Percentiles rank a stretch among this genome's conserved stretches.
phyloP scores from a whole-genome alignment of 2,797 vertebrate genomes.

The Yasuhikotakia modesta region DNA sequence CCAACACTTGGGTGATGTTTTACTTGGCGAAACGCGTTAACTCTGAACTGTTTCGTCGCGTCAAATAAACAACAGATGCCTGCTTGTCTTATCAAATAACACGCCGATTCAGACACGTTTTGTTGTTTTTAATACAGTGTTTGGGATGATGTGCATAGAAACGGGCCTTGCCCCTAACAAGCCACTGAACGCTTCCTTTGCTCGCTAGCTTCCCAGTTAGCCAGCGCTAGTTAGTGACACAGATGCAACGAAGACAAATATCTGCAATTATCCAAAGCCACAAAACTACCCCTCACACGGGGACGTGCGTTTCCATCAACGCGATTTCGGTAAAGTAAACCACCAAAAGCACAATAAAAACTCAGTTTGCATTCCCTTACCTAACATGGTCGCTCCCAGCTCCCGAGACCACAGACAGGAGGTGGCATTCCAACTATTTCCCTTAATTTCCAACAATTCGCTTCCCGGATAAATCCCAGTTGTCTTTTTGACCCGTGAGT shows the following conservation, averaged over 20 bases:
- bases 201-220: slow-evolving; percentile 54
- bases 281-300: slow-evolving; percentile 1
- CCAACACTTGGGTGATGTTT: too few species aligned
- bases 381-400: slow-evolving; percentile 87
- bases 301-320: background rate
- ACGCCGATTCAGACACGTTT: background rate
- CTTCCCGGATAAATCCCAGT: slow-evolving; percentile 61
- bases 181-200: slow-evolving; percentile 44
- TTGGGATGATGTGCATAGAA: slow-evolving; percentile 14
- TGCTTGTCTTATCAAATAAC: background rate
- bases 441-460: slow-evolving; percentile 64
- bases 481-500: slow-evolving; percentile 8
- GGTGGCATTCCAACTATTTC: slow-evolving; percentile 76
- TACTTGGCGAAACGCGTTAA: background rate
- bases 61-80: background rate
- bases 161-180: slow-evolving; percentile 50
- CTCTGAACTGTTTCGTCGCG: slow-evolving; percentile 3
- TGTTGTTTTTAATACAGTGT: background rate
- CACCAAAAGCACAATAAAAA: slow-evolving; percentile 39
- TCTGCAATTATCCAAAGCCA: background rate
- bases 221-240: slow-evolving; percentile 54
- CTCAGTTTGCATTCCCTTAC: slow-evolving; percentile 80
- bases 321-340: background rate
- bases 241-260: slow-evolving; percentile 34
- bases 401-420: slow-evolving; percentile 82